Conservation (phyloP, 30 jellyfish, hydroid and myxozoan species). For the Chironex yamaguchii region DNA sequence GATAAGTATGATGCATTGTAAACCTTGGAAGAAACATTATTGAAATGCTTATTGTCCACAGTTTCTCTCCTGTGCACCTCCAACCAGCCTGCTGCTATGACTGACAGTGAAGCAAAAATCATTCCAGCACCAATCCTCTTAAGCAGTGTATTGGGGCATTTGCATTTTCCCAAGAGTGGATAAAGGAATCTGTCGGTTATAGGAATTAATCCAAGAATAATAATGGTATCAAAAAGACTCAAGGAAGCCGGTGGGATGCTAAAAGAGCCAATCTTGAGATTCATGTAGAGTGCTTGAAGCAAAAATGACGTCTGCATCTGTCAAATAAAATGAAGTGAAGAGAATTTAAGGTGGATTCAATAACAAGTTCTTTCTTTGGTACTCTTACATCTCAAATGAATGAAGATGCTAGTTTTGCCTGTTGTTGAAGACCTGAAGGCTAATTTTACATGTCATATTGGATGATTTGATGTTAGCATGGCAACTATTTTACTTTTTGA, state of each 20-base stretch:
- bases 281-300: slow-evolving; percentile 81
- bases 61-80: slow-evolving; percentile 79
- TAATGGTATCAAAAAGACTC: slow-evolving; percentile 67
- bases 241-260: slow-evolving; percentile 87
- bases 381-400: too few species aligned
- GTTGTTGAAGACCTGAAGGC: too few species aligned
- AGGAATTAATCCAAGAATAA: slow-evolving; percentile 74
- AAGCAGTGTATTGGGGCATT: slow-evolving; percentile 55
- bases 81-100: slow-evolving; percentile 79
- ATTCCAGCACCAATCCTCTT: slow-evolving; percentile 88
- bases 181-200: slow-evolving; percentile 72
- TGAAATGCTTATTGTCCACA: neutral
- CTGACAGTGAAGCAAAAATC: slow-evolving; percentile 82
- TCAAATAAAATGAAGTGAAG: neutral
- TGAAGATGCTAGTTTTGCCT: too few species aligned
- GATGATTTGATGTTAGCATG: too few species aligned
- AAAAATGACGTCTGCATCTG: slow-evolving; percentile 89
- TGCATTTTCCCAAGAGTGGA: slow-evolving; percentile 49
- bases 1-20: slow-evolving; percentile 73
- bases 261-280: slow-evolving; percentile 50
- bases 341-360: neutral
- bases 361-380: too few species aligned
- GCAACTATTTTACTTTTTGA: too few species aligned
- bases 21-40: slow-evolving; percentile 18
- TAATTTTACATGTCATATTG: too few species aligned